These are phyloP conservation scores for Cephalotes varians DNA, from an alignment of 2,888 invertebrate species.

Conservation along the genomic window DNA sequence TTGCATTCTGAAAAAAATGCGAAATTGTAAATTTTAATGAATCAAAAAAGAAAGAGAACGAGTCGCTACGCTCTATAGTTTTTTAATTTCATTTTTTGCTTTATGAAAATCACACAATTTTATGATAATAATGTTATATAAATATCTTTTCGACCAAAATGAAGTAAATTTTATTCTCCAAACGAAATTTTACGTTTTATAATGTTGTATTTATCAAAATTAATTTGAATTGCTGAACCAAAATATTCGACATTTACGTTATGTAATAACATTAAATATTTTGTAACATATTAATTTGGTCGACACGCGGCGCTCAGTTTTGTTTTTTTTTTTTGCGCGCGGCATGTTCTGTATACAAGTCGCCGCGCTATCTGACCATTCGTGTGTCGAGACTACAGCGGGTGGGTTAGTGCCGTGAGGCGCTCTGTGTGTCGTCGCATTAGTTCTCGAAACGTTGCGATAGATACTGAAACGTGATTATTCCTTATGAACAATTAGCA, in stretches of 20 bases:
- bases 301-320: background rate
- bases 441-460: background rate
- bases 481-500: constrained; percentile 14
- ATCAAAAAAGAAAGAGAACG: background rate
- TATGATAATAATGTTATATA: background rate
- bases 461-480: background rate
- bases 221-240: background rate
- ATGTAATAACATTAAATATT: constrained; percentile 17
- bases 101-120: constrained; percentile 1
- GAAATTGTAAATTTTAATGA: background rate
- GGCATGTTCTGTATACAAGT: too few species aligned
- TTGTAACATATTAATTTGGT: background rate
- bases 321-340: constrained; percentile 3
- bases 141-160: background rate
- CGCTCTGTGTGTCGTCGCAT: background rate
- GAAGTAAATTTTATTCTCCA: constrained; percentile 5
- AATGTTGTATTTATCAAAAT: background rate
- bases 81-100: background rate
- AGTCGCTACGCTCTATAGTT: background rate
- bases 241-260: constrained; percentile 14
- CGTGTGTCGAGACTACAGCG: background rate
- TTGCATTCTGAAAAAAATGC: background rate
- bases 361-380: background rate
- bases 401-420: background rate
- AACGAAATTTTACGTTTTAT: background rate